Evolutionary conservation across 2,797 vertebrate species (phyloP).

Genomic region (Catamblyrhynchus diadema): DNA sequence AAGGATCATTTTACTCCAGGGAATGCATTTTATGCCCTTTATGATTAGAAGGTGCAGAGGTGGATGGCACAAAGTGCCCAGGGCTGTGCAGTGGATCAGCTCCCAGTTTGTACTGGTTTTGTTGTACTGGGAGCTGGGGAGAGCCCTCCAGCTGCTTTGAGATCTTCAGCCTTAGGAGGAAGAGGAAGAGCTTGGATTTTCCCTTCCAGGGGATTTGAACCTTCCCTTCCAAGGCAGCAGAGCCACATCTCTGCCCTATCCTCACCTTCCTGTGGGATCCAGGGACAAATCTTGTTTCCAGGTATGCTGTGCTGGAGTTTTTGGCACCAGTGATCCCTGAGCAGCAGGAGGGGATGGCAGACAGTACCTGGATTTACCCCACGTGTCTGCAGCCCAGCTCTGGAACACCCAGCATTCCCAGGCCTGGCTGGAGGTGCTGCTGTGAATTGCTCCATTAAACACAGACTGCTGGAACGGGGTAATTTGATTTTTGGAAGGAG

Average conservation of each 20-base stretch:
- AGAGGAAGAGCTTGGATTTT: neutral
- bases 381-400: rapidly evolving
- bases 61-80: neutral
- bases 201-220: neutral
- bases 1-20: neutral
- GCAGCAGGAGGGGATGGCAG: rapidly evolving
- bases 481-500: neutral
- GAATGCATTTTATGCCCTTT: neutral
- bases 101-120: neutral
- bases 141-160: neutral
- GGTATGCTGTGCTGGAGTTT: rapidly evolving
- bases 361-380: rapidly evolving
- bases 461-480: neutral
- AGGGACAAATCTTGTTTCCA: rapidly evolving
- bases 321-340: neutral
- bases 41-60: neutral
- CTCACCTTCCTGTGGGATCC: rapidly evolving
- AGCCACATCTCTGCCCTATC: rapidly evolving
- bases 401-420: neutral
- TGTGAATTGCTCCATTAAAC: neutral
- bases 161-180: neutral
- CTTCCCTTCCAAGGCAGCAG: neutral
- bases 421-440: neutral
- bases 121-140: neutral
- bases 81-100: neutral